phyloP scores from a whole-genome alignment of 2,888 invertebrate genomes.

The Tachystola acroxantha region DNA sequence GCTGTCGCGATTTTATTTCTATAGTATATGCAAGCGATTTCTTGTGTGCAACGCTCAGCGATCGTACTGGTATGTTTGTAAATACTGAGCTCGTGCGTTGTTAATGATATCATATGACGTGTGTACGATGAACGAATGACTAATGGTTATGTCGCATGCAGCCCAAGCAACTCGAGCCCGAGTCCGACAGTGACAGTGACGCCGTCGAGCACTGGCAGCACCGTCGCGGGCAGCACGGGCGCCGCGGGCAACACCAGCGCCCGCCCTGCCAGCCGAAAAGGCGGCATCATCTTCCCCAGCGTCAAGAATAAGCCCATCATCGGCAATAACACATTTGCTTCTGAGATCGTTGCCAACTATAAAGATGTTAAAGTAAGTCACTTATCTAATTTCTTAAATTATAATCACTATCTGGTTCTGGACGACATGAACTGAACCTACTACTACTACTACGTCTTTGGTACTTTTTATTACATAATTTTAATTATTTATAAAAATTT shows the following conservation, averaged over 20 bases:
- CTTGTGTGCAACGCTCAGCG: conserved; percentile 29
- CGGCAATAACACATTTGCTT: conserved; percentile 89
- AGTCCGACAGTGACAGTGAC: conserved; percentile 53
- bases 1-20: conserved; percentile 28
- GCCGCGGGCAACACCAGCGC: conserved; percentile 53
- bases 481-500: too few relatives aligned
- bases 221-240: conserved; percentile 58
- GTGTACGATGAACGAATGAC: conserved; percentile 23
- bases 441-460: too few relatives aligned
- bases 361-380: conserved; percentile 90
- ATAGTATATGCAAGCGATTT: conserved; percentile 20
- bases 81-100: conserved; percentile 18
- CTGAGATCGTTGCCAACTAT: conserved; percentile 85
- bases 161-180: conserved; percentile 56
- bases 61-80: conserved; percentile 18
- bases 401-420: too few relatives aligned
- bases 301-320: conserved; percentile 93
- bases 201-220: conserved; percentile 48
- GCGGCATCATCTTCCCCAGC: conserved; percentile 93
- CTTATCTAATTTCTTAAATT: too few relatives aligned
- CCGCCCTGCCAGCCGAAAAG: conserved; percentile 80
- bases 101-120: conserved; percentile 4
- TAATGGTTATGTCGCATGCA: conserved; percentile 66
- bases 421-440: too few relatives aligned
- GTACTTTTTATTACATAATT: too few relatives aligned